Conservation (phyloP, 2,797 vertebrate genomes). For the Sparus aurata region DNA sequence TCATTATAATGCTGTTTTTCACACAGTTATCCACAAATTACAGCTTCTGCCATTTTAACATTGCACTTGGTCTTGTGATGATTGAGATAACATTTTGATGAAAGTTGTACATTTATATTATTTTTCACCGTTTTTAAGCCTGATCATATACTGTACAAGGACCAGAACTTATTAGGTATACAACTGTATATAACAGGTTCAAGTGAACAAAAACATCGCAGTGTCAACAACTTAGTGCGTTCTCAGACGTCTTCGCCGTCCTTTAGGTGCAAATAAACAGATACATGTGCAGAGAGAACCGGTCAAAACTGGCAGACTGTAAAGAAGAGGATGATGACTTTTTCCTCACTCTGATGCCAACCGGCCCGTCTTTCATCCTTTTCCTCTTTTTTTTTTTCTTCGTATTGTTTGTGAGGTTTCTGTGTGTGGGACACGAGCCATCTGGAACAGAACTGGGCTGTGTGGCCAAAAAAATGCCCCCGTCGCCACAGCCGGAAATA, state of each 20-base stretch:
- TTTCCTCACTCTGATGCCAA: neutral
- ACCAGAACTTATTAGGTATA: neutral
- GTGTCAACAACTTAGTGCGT: neutral
- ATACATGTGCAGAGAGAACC: neutral
- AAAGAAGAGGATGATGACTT: neutral
- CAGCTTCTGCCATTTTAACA: too few relatives aligned
- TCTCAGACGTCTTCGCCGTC: neutral
- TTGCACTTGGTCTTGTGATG: too few relatives aligned
- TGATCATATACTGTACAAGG: too few relatives aligned
- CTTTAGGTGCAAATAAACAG: neutral
- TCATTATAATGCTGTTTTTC: too few relatives aligned
- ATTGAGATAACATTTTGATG: too few relatives aligned
- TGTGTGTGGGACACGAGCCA: neutral
- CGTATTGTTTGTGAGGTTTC: neutral
- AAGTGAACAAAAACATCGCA: neutral
- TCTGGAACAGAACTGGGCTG: neutral
- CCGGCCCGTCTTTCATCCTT: neutral
- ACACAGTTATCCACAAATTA: too few relatives aligned
- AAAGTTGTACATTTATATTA: too few relatives aligned
- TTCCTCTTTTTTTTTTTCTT: neutral
- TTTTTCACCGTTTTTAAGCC: too few relatives aligned
- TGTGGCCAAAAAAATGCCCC: neutral
- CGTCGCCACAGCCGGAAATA: neutral
- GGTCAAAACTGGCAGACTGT: neutral
- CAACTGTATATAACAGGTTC: neutral